phyloP scores from a whole-genome alignment of 2,888 invertebrate genomes.

The Drosophila buzzatii region DNA sequence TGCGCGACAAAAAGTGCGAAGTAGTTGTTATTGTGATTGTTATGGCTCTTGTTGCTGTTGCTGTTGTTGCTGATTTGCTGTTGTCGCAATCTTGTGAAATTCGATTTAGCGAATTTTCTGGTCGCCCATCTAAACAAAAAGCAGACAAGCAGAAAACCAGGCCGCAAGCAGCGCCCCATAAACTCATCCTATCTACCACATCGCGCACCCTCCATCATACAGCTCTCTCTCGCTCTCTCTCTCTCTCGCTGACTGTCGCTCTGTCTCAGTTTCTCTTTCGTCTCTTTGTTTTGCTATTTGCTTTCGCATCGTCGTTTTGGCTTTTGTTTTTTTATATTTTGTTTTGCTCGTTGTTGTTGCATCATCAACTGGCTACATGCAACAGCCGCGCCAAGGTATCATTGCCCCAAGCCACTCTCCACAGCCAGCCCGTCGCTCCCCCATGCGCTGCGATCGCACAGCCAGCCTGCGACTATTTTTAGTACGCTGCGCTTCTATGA shows the following conservation, averaged over 20 bases:
- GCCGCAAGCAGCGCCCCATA: constrained; percentile 36
- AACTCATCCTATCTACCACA: constrained; percentile 15
- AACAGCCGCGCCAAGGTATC: constrained; percentile 56
- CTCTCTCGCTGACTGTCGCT: neutral
- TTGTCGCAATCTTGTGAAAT: constrained; percentile 75
- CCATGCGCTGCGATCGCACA: constrained; percentile 31
- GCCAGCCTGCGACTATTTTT: constrained; percentile 63
- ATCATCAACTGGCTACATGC: constrained; percentile 66
- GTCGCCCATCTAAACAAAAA: constrained; percentile 54
- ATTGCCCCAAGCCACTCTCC: constrained; percentile 7
- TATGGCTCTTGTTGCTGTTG: constrained; percentile 10
- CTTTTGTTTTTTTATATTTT: constrained; percentile 35
- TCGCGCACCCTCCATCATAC: neutral
- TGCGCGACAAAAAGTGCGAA: constrained; percentile 71
- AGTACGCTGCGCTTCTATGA: constrained; percentile 61
- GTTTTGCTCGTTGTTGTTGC: constrained; percentile 59
- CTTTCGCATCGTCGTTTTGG: constrained; percentile 63
- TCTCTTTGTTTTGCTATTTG: constrained; percentile 64
- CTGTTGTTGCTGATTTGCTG: constrained; percentile 6
- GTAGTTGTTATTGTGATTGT: constrained; percentile 37
- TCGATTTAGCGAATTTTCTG: constrained; percentile 68
- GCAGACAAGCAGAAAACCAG: constrained; percentile 51
- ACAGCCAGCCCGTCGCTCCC: neutral
- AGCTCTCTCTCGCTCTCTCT: neutral
- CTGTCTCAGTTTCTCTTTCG: constrained; percentile 22